A percentile compares a stretch with the other conserved stretches of the same genome.
phyloP scores from a whole-genome alignment of 2,113 vertebrate species.

The Lycaon pictus region DNA sequence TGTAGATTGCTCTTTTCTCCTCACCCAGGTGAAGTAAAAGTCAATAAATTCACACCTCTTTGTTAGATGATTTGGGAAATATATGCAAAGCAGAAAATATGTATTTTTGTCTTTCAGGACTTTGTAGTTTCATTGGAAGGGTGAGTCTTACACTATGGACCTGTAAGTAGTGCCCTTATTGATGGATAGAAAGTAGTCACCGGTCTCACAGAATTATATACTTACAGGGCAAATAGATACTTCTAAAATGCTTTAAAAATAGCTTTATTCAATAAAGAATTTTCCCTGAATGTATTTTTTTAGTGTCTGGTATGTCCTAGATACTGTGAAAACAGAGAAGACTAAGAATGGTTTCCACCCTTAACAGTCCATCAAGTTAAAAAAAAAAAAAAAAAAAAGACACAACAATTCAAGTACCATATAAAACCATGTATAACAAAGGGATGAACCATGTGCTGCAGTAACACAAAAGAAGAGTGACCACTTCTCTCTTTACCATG shows the following conservation, averaged over 20 bases:
- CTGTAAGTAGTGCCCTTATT: neutral
- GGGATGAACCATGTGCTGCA: accelerated
- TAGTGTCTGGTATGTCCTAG: neutral
- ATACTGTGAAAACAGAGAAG: neutral
- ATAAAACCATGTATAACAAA: neutral
- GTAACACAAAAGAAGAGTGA: neutral
- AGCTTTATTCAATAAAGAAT: constrained; percentile 38
- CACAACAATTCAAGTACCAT: neutral
- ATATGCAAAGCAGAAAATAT: constrained; percentile 25
- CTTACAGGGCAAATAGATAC: constrained; percentile 24
- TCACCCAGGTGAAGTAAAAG: neutral
- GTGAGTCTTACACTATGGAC: neutral
- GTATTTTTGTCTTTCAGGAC: neutral
- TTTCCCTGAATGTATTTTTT: neutral
- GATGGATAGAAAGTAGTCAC: neutral
- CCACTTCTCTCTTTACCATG: neutral
- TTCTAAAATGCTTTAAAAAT: constrained; percentile 66
- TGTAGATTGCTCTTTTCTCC: neutral
- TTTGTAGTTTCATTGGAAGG: neutral
- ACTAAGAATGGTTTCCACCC: neutral
- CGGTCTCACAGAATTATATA: constrained; percentile 13
- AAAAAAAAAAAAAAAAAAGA: neutral
- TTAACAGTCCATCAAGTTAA: neutral
- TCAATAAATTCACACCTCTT: neutral
- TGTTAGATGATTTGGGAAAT: neutral